phyloP scores from a whole-genome alignment of 2,888 invertebrate genomes.

The Dasypogon diadema region DNA sequence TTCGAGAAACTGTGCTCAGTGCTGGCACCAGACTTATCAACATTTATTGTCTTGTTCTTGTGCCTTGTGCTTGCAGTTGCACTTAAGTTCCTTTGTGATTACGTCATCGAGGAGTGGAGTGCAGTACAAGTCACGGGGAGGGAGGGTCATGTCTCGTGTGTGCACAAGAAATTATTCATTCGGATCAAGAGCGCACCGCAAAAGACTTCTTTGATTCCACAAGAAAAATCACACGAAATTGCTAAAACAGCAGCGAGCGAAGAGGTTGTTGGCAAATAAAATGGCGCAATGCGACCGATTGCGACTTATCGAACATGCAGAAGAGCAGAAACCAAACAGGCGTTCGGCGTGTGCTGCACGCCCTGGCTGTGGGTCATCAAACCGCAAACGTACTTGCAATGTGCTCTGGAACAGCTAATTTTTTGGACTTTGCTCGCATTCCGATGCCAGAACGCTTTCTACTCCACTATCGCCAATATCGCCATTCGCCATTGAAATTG shows the following conservation, averaged over 20 bases:
- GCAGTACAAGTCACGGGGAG: not conserved
- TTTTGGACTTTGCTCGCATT: conserved; percentile 54
- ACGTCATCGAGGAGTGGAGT: conserved; percentile 36
- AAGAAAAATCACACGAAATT: conserved; percentile 38
- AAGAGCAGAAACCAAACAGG: not conserved
- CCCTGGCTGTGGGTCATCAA: conserved; percentile 34
- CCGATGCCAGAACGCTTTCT: conserved; percentile 45
- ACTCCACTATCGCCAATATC: not conserved
- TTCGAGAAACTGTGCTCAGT: not conserved
- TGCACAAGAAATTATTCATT: conserved; percentile 38
- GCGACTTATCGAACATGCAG: not conserved
- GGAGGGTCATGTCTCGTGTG: too few species aligned
- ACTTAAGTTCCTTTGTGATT: conserved; percentile 6
- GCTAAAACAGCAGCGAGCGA: conserved; percentile 35
- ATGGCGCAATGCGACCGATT: conserved; percentile 55
- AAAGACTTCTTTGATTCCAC: conserved; percentile 33
- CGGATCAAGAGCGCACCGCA: not conserved
- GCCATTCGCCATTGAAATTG: conserved; percentile 12
- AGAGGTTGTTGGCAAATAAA: conserved; percentile 53
- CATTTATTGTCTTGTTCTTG: not conserved
- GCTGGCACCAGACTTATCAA: conserved; percentile 26
- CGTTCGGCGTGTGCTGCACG: not conserved
- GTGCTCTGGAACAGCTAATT: not conserved
- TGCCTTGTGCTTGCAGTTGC: not conserved
- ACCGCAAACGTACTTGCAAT: conserved; percentile 9